phyloP scores from a whole-genome alignment of 2,888 invertebrate species.

The Lypha dubia region DNA sequence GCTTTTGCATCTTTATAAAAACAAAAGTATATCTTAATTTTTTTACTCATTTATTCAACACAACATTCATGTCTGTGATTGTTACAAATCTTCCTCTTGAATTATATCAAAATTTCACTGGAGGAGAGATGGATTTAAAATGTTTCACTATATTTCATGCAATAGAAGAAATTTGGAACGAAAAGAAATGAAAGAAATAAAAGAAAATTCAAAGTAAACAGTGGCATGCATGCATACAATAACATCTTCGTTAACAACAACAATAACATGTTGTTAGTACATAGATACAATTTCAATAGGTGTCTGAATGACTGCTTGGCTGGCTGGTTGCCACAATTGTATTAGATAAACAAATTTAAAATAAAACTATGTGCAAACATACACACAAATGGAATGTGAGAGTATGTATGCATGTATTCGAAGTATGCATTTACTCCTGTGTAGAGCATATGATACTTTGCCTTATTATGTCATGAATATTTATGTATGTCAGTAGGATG shows the following conservation, averaged over 20 bases:
- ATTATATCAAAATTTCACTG: constrained; percentile 58
- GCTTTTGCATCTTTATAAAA: not conserved
- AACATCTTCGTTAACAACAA: constrained; percentile 8
- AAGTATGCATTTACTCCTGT: not conserved
- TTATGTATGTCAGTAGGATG: constrained; percentile 32
- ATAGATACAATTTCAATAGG: no score
- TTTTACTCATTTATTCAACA: constrained; percentile 7
- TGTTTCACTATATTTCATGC: constrained; percentile 25
- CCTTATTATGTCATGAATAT: constrained; percentile 43
- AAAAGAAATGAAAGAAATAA: constrained; percentile 29
- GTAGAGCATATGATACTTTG: not conserved
- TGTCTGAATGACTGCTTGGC: no score
- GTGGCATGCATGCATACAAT: constrained; percentile 21
- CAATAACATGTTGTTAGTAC: not conserved
- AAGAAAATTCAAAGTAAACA: constrained; percentile 4
- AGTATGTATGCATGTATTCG: not conserved
- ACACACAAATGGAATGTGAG: not conserved
- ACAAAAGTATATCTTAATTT: not conserved
- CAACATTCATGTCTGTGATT: constrained; percentile 16
- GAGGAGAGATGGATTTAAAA: constrained; percentile 33
- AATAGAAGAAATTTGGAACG: constrained; percentile 31
- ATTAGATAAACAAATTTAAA: constrained; percentile 16
- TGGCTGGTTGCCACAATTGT: not conserved
- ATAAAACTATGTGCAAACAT: not conserved
- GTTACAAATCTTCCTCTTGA: constrained; percentile 57